Evolutionary conservation across 2,113 vertebrate species (phyloP).

Genomic region (Pyrgilauda ruficollis): DNA sequence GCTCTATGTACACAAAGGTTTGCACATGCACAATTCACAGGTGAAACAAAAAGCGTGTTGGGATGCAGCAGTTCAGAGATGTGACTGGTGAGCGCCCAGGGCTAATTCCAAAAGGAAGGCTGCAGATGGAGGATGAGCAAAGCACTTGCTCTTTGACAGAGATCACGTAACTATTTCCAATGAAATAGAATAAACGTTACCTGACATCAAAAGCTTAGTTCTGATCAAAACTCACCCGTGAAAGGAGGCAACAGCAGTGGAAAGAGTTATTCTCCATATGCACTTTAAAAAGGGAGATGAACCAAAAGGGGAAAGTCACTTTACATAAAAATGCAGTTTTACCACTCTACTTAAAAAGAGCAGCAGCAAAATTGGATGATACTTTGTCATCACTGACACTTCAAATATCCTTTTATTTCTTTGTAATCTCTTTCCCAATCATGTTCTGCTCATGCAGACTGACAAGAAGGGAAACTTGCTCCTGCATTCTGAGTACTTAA

Average conservation of each 20-base stretch:
- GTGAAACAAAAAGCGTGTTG: neutral
- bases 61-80: neutral
- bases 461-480: conserved; percentile 21
- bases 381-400: conserved; percentile 68
- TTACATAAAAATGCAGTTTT: conserved; percentile 59
- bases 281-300: conserved; percentile 13
- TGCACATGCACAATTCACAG: neutral
- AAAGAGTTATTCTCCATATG: conserved; percentile 41
- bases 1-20: neutral
- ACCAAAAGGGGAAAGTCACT: conserved; percentile 26
- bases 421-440: conserved; percentile 48
- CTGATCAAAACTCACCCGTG: neutral
- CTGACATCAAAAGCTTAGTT: neutral
- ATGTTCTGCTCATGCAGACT: conserved; percentile 20
- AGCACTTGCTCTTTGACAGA: neutral
- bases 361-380: conserved; percentile 46
- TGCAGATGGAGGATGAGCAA: neutral
- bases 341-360: conserved; percentile 12
- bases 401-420: conserved; percentile 73
- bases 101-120: neutral
- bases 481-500: conserved; percentile 26
- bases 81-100: neutral
- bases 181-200: neutral
- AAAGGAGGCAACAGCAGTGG: neutral
- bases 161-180: neutral